Percentiles rank a stretch among this genome's conserved stretches.
Evolutionary conservation across 2,797 vertebrate species (phyloP).

Genomic region (Coccyzus lansbergi): DNA sequence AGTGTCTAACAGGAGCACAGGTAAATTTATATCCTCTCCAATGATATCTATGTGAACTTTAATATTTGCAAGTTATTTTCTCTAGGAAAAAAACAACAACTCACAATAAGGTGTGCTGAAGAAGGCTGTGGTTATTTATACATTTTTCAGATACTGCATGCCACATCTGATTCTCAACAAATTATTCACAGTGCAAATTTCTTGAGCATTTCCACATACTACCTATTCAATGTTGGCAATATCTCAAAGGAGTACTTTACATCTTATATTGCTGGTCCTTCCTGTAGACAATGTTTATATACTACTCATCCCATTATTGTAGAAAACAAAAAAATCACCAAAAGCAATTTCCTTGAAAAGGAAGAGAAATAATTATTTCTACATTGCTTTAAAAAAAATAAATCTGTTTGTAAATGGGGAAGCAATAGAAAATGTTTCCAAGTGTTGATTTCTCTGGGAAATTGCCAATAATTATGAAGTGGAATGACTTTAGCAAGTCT

Average conservation of each 20-base stretch:
- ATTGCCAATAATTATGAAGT: conserved; percentile 31
- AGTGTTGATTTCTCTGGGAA: conserved; percentile 24
- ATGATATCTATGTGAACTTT: not conserved
- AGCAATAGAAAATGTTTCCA: not conserved
- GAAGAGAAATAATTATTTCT: not conserved
- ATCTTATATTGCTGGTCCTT: not conserved
- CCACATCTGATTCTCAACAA: not conserved
- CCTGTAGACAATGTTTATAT: not conserved
- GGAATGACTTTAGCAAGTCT: not conserved
- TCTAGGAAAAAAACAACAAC: not conserved
- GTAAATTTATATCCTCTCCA: not conserved
- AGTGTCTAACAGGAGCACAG: not conserved
- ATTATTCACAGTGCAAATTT: conserved; percentile 8
- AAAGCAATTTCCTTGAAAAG: not conserved
- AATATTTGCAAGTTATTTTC: conserved; percentile 23
- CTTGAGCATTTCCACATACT: not conserved
- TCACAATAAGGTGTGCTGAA: not conserved
- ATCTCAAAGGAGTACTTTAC: not conserved
- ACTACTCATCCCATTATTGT: not conserved
- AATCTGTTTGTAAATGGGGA: conserved; percentile 4
- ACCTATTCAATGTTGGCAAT: not conserved
- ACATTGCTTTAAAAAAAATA: not conserved
- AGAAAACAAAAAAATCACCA: conserved; percentile 14
- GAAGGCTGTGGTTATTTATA: not conserved
- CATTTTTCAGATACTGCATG: not conserved